Conservation (phyloP, 2,113 vertebrate species). For the Barnardius zonarius region DNA sequence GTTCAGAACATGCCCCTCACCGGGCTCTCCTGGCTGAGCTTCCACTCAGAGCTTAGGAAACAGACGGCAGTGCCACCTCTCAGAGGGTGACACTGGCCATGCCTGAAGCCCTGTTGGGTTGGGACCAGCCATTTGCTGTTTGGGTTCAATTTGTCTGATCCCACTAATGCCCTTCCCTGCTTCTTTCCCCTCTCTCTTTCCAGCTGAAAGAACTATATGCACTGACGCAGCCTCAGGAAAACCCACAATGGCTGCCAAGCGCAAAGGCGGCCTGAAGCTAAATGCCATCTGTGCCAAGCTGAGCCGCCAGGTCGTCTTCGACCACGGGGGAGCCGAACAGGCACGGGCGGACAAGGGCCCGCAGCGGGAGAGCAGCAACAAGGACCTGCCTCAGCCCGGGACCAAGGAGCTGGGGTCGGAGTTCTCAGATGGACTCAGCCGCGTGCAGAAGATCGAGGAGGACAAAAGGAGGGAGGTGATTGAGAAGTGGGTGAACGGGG, state of each 20-base stretch:
- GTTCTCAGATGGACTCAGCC: conserved; percentile 76
- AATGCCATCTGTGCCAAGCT: conserved; percentile 99
- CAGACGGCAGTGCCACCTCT: not conserved
- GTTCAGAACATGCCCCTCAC: not conserved
- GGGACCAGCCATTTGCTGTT: not conserved
- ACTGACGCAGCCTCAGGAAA: conserved; percentile 95
- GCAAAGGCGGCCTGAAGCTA: conserved; percentile 99
- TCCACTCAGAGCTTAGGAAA: not conserved
- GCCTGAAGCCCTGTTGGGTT: not conserved
- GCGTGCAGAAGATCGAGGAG: conserved; percentile 86
- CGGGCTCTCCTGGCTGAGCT: not conserved
- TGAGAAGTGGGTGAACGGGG: conserved; percentile 98
- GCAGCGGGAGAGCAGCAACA: conserved; percentile 78
- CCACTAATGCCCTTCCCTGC: conserved; percentile 26
- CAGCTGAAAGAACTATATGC: conserved; percentile 98
- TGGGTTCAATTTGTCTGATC: not conserved
- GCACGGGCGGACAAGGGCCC: conserved; percentile 79
- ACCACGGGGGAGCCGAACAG: conserved; percentile 82
- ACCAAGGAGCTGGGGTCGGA: conserved; percentile 76
- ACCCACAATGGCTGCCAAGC: conserved; percentile 97
- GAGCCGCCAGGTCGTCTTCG: conserved; percentile 96
- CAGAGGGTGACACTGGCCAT: not conserved
- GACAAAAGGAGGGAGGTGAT: conserved; percentile 97
- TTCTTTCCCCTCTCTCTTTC: conserved; percentile 5
- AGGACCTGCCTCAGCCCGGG: conserved; percentile 80